phyloP scores from a whole-genome alignment of 2,113 vertebrate species.

The Psophia crepitans region DNA sequence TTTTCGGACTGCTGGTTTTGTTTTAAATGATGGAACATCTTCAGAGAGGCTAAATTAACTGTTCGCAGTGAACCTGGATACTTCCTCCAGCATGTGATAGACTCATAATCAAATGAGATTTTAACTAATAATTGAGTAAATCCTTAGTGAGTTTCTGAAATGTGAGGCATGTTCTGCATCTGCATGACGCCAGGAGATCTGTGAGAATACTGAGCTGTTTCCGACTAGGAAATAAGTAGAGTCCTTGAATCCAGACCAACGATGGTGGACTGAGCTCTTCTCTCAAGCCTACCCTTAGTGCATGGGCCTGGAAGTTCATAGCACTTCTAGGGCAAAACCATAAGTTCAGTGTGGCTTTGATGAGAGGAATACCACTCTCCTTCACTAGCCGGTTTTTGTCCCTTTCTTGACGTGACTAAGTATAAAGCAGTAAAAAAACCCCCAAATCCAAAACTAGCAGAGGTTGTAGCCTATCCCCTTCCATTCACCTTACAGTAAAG shows the following conservation, averaged over 20 bases:
- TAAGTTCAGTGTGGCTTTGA: not conserved
- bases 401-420: not conserved
- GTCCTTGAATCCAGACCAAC: not conserved
- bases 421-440: not conserved
- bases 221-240: not conserved
- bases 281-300: not conserved
- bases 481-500: not conserved
- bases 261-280: not conserved
- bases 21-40: not conserved
- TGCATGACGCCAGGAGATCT: not conserved
- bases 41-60: not conserved
- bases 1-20: not conserved
- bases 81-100: not conserved
- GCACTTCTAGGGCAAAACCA: not conserved
- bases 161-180: not conserved
- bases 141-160: not conserved
- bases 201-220: not conserved
- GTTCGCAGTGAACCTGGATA: not conserved
- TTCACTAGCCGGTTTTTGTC: not conserved
- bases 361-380: not conserved
- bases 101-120: constrained; percentile 18
- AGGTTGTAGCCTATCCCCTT: not conserved
- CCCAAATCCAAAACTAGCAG: not conserved
- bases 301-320: not conserved
- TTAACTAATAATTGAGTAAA: constrained; percentile 47